A percentile compares a stretch with the other conserved stretches of the same genome.
These are phyloP conservation scores for Bactericera cockerelli DNA, from an alignment of 1,140 invertebrate genomes.

Conservation along the genomic window DNA sequence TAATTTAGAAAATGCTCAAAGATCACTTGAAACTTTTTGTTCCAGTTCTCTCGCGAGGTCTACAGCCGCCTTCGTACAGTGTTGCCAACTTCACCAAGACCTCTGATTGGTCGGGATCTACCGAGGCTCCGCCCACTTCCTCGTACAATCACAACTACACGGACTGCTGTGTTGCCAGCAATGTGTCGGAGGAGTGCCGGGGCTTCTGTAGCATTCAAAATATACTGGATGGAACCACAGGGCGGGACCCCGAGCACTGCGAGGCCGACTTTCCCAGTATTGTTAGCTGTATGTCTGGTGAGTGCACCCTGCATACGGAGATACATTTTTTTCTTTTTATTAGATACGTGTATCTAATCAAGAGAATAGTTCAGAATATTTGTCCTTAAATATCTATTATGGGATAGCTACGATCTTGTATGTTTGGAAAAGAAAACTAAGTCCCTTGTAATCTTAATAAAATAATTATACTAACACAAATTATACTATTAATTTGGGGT, in stretches of 20 bases:
- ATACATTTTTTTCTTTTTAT: no score
- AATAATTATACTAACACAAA: no score
- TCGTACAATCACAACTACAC: conserved; percentile 50
- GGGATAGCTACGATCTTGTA: no score
- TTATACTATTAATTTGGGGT: no score
- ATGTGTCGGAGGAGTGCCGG: conserved; percentile 48
- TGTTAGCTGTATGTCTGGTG: conserved; percentile 43
- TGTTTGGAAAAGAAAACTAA: no score
- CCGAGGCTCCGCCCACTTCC: conserved; percentile 29
- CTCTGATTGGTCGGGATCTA: conserved; percentile 23
- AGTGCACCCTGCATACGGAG: conserved; percentile 11
- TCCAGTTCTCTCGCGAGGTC: conserved; percentile 37
- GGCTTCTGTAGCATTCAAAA: conserved; percentile 70
- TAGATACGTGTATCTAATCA: no score
- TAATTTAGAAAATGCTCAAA: no score
- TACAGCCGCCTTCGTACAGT: conserved; percentile 21
- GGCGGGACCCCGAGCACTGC: conserved; percentile 58
- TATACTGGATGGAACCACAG: conserved; percentile 58
- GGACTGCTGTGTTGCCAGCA: conserved; percentile 49
- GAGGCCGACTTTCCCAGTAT: conserved; percentile 59
- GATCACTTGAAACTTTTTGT: no score
- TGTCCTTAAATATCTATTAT: no score
- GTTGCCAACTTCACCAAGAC: conserved; percentile 9
- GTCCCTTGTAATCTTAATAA: no score
- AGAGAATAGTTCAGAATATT: no score